Base-by-base conservation (phyloP, 2,113 vertebrate species). In the Candoia aspera region DNA sequence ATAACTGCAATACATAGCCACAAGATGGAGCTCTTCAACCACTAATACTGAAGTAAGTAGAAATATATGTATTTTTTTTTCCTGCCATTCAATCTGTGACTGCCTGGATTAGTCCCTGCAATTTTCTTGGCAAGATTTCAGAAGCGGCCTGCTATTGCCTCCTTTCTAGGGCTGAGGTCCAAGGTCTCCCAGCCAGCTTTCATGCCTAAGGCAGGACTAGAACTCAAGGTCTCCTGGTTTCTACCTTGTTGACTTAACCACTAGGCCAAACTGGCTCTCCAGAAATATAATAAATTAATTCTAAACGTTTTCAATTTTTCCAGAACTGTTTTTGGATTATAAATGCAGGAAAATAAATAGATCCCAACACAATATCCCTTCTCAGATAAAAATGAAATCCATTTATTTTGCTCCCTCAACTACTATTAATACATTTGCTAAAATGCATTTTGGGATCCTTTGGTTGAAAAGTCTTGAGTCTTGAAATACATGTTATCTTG, bases 21-120 rank as follows among this genome's bases (percentile, higher is more conserved):
- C 0, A 60, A 97, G 97, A 87, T 94, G 97, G 96, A 88, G 96
- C 95, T 93, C 91, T 95, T 94, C 17, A 59, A 93, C 59, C 91
- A 64, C n/a, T 88, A 92, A 83, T 90, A 86, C 54, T 0, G 89
- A 91, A 95, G 91, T 21, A 94, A 79, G 6, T 19, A 79, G 37
- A 79, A 79, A 42, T 42, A 42, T 42, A 42, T 42, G 42, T 42
- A 42, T 42, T 42, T 42, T 42, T 42, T 42, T 42, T 42, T 42
- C 42, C 42, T 42, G 42, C 42, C 42, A 42, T 19, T 17, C 64
- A 91, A 49, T 73, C 91, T 93, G 21, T 64, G 19, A 24, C 26
- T 64, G 17, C 60, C 60, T 64, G 21, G 17, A 64, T 24, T 64
- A 23, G 4, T 64, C 24, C 19, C 6, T 23, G 21, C 26, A 42